Evolutionary conservation across 2,113 vertebrate genomes (phyloP).

Genomic region (Labeo rohita): DNA sequence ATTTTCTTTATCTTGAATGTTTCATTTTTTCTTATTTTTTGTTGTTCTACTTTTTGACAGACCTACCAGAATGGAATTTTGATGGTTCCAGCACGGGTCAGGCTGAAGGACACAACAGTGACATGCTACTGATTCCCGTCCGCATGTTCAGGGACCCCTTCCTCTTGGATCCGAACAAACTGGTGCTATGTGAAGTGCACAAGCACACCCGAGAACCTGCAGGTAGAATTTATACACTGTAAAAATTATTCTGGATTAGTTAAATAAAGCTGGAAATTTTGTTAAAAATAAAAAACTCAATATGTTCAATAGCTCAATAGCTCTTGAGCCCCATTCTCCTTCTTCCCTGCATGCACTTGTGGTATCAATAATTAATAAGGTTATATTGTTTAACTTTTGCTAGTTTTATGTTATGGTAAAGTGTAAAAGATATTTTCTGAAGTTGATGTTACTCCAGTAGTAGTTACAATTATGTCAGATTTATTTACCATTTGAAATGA

Average conservation of each 20-base stretch:
- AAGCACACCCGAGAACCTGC: conserved; percentile 77
- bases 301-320: no score
- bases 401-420: neutral
- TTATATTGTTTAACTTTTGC: neutral
- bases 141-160: conserved; percentile 80
- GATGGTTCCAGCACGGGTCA: conserved; percentile 79
- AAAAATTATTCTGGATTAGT: neutral
- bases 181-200: conserved; percentile 81
- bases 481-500: no score
- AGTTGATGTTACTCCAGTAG: no score
- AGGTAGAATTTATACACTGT: conserved; percentile 62
- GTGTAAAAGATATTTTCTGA: no score
- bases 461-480: no score
- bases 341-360: neutral
- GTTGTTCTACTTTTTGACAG: conserved; percentile 59
- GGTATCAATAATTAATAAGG: neutral
- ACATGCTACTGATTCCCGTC: conserved; percentile 81
- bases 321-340: neutral
- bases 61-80: conserved; percentile 79
- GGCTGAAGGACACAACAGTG: conserved; percentile 81
- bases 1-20: neutral
- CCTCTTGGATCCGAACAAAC: conserved; percentile 74
- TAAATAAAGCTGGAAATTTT: neutral
- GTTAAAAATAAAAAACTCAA: no score
- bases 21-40: neutral